phyloP scores from a whole-genome alignment of 1,140 invertebrate species.

The Anastrepha ludens region DNA sequence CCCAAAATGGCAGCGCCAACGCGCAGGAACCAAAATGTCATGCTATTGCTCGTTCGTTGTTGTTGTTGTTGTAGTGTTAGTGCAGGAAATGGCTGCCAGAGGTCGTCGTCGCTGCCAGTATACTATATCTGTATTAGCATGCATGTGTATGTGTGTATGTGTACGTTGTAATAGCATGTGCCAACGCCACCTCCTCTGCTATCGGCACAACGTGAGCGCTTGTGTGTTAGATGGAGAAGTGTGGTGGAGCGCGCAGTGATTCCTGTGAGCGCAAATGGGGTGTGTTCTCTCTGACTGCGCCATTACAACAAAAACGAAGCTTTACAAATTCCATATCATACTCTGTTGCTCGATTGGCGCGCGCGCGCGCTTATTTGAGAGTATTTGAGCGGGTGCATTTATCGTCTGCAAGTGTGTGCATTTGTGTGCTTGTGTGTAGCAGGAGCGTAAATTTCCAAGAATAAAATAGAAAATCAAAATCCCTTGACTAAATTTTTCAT shows the following conservation, averaged over 20 bases:
- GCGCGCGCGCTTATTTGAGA: slow-evolving; percentile 28
- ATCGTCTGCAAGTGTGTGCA: slow-evolving; percentile 48
- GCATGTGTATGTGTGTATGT: neutral
- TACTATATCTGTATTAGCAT: no score
- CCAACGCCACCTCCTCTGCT: neutral
- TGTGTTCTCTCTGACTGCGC: slow-evolving; percentile 38
- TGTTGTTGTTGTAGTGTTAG: neutral
- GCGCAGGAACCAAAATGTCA: slow-evolving; percentile 41
- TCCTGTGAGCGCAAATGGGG: slow-evolving; percentile 26
- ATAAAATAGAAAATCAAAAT: slow-evolving; percentile 75
- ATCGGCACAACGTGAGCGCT: neutral
- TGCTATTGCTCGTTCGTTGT: neutral
- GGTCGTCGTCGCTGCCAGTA: neutral
- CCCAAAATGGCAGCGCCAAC: slow-evolving; percentile 53
- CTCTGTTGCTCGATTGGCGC: neutral
- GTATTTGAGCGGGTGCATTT: neutral
- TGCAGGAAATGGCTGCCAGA: slow-evolving; percentile 49
- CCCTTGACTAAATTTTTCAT: slow-evolving; percentile 75
- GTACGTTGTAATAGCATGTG: neutral
- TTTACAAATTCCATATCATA: no score
- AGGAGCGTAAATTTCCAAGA: slow-evolving; percentile 56
- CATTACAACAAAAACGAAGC: neutral
- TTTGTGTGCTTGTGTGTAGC: slow-evolving; percentile 64
- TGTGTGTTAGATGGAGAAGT: neutral
- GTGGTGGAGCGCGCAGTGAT: slow-evolving; percentile 9